Evolutionary conservation across 2,888 invertebrate species (phyloP).

Genomic region (Coleophora flavipennella): DNA sequence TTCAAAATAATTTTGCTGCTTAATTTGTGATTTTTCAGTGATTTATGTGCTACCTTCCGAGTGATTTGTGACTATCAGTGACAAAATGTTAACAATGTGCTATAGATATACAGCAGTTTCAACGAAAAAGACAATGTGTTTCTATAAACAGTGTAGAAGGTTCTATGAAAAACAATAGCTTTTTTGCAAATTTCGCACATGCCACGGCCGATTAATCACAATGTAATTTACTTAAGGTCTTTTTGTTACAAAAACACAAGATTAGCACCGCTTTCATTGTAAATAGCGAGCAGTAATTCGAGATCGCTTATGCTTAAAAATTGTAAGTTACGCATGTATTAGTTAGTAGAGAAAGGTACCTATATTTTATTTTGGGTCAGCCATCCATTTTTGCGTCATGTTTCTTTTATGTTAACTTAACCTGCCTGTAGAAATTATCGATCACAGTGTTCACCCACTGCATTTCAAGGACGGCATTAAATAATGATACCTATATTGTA

Average conservation of each 20-base stretch:
- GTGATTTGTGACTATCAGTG: too few species aligned
- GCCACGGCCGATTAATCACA: constrained; percentile 60
- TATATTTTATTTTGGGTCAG: too few species aligned
- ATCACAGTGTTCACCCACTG: too few species aligned
- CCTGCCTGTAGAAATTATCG: too few species aligned
- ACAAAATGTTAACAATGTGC: too few species aligned
- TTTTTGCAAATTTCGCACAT: constrained; percentile 56
- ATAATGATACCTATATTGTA: too few species aligned
- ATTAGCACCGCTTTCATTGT: constrained; percentile 58
- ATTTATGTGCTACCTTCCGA: too few species aligned
- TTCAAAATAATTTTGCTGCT: too few species aligned
- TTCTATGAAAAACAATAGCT: constrained; percentile 52
- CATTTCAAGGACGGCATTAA: too few species aligned
- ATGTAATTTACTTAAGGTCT: constrained; percentile 60
- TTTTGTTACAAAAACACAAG: constrained; percentile 36
- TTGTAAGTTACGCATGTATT: constrained; percentile 36
- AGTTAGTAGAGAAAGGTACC: not conserved
- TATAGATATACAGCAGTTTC: not conserved
- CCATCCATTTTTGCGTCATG: too few species aligned
- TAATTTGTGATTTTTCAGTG: too few species aligned
- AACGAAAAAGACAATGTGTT: constrained; percentile 29
- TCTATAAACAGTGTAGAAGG: constrained; percentile 49
- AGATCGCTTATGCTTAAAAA: constrained; percentile 48
- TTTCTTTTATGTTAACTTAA: too few species aligned
- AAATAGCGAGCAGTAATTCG: constrained; percentile 24